Evolutionary conservation across 2,888 invertebrate species (phyloP).

Genomic region (Caenorhabditis sp.): DNA sequence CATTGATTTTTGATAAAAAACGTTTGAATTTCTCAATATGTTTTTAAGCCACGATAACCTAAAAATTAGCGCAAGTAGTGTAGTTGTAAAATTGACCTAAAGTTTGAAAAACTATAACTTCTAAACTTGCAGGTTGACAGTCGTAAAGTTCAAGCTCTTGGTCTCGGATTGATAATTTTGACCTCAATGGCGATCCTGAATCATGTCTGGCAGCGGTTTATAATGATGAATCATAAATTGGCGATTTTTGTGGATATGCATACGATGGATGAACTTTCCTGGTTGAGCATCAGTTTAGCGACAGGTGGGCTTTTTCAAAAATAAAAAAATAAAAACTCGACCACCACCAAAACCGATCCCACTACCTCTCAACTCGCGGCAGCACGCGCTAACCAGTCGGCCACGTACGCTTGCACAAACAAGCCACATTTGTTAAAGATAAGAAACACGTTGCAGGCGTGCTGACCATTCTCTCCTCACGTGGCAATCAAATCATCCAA

Average conservation of each 20-base stretch:
- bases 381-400: too few species aligned
- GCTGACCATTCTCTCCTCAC: conserved; percentile 21
- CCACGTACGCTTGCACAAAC: too few species aligned
- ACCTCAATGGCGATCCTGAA: conserved; percentile 19
- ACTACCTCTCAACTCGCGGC: neutral
- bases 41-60: too few species aligned
- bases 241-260: conserved; percentile 39
- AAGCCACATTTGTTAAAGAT: too few species aligned
- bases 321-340: too few species aligned
- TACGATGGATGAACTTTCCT: conserved; percentile 39
- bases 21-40: too few species aligned
- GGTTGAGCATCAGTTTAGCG: conserved; percentile 34
- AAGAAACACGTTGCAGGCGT: too few species aligned
- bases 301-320: conserved; percentile 10
- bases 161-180: conserved; percentile 27
- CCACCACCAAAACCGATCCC: too few species aligned
- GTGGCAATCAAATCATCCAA: conserved; percentile 23
- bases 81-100: too few species aligned
- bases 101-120: too few species aligned
- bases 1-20: too few species aligned
- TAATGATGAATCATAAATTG: conserved; percentile 30
- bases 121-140: conserved; percentile 33
- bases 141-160: conserved; percentile 28
- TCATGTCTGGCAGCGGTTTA: conserved; percentile 28
- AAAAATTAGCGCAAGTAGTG: too few species aligned